Base-by-base conservation (phyloP, 1,140 invertebrate genomes). In the Euglossa dilemma region DNA sequence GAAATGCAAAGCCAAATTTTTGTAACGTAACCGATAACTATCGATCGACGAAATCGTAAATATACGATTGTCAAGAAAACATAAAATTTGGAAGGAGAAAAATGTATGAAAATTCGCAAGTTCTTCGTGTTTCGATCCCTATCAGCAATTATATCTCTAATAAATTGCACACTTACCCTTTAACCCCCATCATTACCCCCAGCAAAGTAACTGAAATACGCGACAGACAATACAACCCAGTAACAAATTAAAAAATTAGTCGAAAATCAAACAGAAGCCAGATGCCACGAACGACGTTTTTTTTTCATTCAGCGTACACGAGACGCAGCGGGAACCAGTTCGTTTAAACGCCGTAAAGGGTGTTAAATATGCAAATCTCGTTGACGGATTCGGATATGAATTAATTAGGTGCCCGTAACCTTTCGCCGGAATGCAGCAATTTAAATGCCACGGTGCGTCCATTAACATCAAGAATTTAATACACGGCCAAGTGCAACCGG, bases 301-400 rank as follows among this genome's bases (percentile, higher is more conserved):
- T 36, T 56, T 6, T 12, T 23, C 11, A 9, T 7, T 7, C 18
- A 18, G 7, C 0, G 12, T 6, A 14, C 23, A 7, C 16, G 56
- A 50, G 14, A 23, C 25, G 45, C 25, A 3, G 6, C 66, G 6
- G 28, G 1, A 36, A 36, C 2, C 23, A 36, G 16, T 20, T 28
- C 11, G 59, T 63, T 63, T 36, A 64, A 64, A 52, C 11, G 59
- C 25, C 20, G 14, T 50, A 43, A n/a, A 43, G 16, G 74, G 14
- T n/a, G 47, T 77, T 52, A 45, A 77, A 77, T 52, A 67, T 77
- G 75, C 47, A 77, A 77, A 67, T 67, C 75, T 54, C 23, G 75
- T 77, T 77, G 61, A 77, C 75, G 63, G 23, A 77, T 77, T 77
- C 75, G 75, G 63, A 54, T 77, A 45, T 67, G 63, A 78, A 78